Evolutionary conservation across 2,113 vertebrate genomes (phyloP), one percentile per base, ranked within the genome.

Genomic region (Zosterops hypoxanthus): DNA sequence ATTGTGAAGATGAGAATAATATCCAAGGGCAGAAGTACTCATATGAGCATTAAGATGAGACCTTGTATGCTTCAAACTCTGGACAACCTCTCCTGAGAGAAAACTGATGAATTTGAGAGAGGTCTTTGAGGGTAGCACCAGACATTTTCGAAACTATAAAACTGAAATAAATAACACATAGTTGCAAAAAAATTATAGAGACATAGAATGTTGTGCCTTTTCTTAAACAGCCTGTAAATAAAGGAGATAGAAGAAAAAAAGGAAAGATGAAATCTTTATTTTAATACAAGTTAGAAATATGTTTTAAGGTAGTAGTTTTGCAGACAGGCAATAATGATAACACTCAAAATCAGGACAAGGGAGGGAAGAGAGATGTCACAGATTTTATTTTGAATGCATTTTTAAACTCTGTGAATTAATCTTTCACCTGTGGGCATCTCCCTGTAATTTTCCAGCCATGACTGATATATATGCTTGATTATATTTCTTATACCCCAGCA

Each of bases 361-460:
- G 21, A 86, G 31, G 17, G 36, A 81, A 96, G n/a, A 68, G 53
- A 75, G 49, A 65, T 73, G 33, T 49, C 65, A 86, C 23, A 78
- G 76, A 86, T 93, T 93, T 88, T 90, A 90, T 79, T 93, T 41
- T 92, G 71, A 94, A 76, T 56, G 94, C 39, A 94, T 88, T 96
- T 92, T 88, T 82, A 81, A 94, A 87, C 22, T 63, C 73, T 52
- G 44, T 47, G 93, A 94, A 94, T 94, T 88, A 95, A 82, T 94
- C 44, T 90, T 93, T 94, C 47, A 94, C 84, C 81, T 95, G 41
- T 92, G 86, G 72, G 69, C 78, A 91, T 79, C 52, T 78, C 44
- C 26, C 39, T 76, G 61, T 92, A 85, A 49, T 87, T 94, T 96
- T 42, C 60, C 63, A 80, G 34, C 26, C 3, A 1, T 64, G 47